Percentiles rank a stretch among this genome's conserved stretches.
phyloP scores from a whole-genome alignment of 2,888 invertebrate genomes.

The Philonicus albiceps region DNA sequence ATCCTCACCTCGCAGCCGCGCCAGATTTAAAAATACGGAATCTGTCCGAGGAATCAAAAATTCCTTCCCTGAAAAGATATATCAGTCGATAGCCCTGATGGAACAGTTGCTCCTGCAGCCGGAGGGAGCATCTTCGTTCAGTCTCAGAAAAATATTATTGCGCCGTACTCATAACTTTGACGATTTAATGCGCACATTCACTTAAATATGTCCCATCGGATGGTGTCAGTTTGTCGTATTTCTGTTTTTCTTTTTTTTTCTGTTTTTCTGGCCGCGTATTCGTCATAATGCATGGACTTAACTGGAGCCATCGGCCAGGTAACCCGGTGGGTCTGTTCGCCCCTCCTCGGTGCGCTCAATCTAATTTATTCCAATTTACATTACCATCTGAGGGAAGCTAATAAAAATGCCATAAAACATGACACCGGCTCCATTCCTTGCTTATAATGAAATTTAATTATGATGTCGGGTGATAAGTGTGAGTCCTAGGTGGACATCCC shows the following conservation, averaged over 20 bases:
- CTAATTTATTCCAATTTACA: slow-evolving; percentile 32
- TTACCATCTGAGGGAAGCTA: not conserved
- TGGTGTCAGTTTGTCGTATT: not conserved
- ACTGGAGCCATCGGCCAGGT: slow-evolving; percentile 5
- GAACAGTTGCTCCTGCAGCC: not conserved
- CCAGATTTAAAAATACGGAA: not conserved
- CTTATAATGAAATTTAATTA: slow-evolving; percentile 39
- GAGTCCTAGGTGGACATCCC: slow-evolving; percentile 12
- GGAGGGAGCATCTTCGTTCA: not conserved
- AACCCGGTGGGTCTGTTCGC: not conserved
- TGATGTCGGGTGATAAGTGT: slow-evolving; percentile 34
- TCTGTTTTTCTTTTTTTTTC: not conserved
- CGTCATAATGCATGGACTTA: slow-evolving; percentile 18
- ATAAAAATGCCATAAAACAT: slow-evolving; percentile 28
- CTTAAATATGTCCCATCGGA: not conserved
- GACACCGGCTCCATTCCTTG: slow-evolving; percentile 22
- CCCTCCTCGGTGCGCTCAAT: not conserved
- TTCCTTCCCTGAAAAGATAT: not conserved
- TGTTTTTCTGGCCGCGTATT: not conserved
- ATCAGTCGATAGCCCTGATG: not conserved
- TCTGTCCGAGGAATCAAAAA: not conserved
- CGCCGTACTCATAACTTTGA: slow-evolving; percentile 6
- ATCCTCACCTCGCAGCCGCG: not conserved
- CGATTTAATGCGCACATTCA: not conserved
- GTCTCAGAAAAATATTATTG: slow-evolving; percentile 2